Evolutionary conservation across 2,888 invertebrate genomes (phyloP).

Genomic region (Galeruca laticollis): DNA sequence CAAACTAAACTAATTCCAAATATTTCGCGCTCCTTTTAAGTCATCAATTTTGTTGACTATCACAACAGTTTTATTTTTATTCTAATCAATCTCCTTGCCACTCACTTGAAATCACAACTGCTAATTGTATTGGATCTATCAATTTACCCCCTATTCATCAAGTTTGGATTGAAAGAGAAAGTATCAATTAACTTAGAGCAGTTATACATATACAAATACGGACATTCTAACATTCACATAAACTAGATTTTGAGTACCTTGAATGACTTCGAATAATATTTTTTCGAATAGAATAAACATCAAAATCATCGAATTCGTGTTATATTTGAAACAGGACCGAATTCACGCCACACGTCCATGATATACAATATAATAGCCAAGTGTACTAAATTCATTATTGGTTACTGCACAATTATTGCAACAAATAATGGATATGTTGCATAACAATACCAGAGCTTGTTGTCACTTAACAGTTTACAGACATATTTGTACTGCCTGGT

Average conservation of each 20-base stretch:
- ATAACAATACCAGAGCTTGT: too few species aligned
- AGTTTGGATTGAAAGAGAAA: constrained; percentile 9
- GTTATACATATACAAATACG: not conserved
- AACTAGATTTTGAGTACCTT: constrained; percentile 19
- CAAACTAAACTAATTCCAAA: not conserved
- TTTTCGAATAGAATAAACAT: not conserved
- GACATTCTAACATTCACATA: not conserved
- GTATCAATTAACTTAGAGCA: constrained; percentile 4
- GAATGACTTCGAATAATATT: not conserved
- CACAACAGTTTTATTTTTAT: not conserved
- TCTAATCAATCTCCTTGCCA: not conserved
- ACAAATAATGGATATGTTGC: too few species aligned
- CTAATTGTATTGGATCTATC: not conserved
- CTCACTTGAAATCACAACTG: constrained; percentile 10
- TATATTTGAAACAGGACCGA: not conserved
- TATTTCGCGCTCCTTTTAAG: not conserved
- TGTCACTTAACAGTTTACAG: too few species aligned
- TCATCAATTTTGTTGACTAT: not conserved
- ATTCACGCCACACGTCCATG: constrained; percentile 6
- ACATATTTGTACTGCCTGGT: too few species aligned
- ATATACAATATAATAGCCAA: too few species aligned
- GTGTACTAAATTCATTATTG: too few species aligned
- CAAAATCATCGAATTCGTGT: not conserved
- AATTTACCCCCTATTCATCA: not conserved
- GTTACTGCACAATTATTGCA: too few species aligned